These are phyloP conservation scores for Dysmachus trigonus DNA, from an alignment of 2,888 invertebrate genomes.

Conservation along the genomic window DNA sequence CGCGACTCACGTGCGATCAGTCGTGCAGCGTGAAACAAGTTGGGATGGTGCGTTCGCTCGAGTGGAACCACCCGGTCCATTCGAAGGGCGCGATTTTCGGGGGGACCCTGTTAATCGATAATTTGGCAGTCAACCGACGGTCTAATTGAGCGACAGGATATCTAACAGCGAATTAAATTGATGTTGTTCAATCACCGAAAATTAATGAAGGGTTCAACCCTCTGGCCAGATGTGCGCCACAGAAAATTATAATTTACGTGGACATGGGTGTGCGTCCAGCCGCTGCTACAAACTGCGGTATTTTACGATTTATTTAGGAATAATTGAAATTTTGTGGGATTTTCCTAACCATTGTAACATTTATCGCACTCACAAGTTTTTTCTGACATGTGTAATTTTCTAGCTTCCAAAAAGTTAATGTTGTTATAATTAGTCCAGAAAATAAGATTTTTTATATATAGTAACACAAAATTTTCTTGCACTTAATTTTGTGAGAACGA, in stretches of 20 bases:
- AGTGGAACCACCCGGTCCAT: constrained; percentile 1
- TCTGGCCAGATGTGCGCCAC: neutral
- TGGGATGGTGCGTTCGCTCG: neutral
- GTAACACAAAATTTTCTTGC: no score
- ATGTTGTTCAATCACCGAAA: constrained; percentile 27
- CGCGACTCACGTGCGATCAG: neutral
- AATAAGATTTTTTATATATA: no score
- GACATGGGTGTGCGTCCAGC: neutral
- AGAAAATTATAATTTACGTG: neutral
- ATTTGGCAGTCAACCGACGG: neutral
- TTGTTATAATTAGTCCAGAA: no score
- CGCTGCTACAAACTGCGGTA: neutral
- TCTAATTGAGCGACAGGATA: constrained; percentile 1
- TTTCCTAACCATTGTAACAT: neutral
- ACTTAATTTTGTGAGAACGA: no score
- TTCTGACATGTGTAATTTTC: neutral
- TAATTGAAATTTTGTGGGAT: neutral
- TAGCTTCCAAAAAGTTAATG: neutral
- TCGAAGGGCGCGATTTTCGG: neutral
- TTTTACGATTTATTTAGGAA: neutral
- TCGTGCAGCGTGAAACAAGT: neutral
- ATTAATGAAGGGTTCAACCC: constrained; percentile 18
- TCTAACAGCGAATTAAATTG: neutral
- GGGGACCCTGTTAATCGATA: neutral
- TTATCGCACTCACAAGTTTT: neutral